Evolutionary conservation across 1,140 invertebrate species (phyloP).

Genomic region (Camponotus pennsylvanicus): DNA sequence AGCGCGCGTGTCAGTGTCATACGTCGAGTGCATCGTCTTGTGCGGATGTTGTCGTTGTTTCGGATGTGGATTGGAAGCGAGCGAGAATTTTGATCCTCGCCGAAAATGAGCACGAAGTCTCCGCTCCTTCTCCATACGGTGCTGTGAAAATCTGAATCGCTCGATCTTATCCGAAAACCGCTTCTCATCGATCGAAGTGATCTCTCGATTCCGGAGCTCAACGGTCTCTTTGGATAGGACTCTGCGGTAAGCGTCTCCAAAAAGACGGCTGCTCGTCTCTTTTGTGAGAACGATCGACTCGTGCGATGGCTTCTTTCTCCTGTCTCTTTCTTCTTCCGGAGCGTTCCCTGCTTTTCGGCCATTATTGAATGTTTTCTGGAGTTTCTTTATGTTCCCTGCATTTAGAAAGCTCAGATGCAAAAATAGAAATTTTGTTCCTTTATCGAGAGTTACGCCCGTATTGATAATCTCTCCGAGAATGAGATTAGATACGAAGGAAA

Average conservation of each 20-base stretch:
- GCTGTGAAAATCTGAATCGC: conserved; percentile 22
- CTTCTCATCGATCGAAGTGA: background rate
- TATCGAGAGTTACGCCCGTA: background rate
- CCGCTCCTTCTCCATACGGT: background rate
- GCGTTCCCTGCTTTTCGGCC: conserved; percentile 5
- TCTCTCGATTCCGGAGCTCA: background rate
- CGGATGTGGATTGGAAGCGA: background rate
- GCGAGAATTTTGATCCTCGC: background rate
- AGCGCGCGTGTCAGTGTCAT: conserved; percentile 31
- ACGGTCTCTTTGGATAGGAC: conserved; percentile 4
- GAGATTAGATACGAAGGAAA: background rate
- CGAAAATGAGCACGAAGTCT: background rate
- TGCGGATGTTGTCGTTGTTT: background rate
- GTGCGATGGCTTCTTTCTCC: conserved; percentile 27
- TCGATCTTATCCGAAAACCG: background rate
- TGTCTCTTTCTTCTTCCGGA: conserved; percentile 21
- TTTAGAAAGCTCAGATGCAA: background rate
- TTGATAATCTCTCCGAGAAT: background rate
- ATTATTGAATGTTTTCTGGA: conserved; percentile 4
- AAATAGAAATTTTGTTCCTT: background rate
- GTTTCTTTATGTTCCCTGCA: background rate
- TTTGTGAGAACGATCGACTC: conserved; percentile 64
- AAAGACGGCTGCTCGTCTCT: conserved; percentile 56
- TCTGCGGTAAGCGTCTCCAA: conserved; percentile 37
- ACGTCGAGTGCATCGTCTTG: background rate